Conservation (phyloP, 2,797 vertebrate genomes). For the Sardinella longiceps region DNA sequence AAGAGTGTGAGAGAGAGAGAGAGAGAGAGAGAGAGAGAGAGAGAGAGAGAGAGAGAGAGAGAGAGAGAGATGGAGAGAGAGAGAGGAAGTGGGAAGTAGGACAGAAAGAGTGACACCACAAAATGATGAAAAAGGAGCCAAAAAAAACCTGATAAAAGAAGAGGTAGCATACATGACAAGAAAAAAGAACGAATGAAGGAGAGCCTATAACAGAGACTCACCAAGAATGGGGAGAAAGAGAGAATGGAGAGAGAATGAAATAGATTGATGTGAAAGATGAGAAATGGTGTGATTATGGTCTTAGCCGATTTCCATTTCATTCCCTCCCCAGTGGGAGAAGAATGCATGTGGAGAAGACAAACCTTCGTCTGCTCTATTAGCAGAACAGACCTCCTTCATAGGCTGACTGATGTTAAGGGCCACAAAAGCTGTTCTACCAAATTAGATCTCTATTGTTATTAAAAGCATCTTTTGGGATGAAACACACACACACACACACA, state of each 20-base stretch:
- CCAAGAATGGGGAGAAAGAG: background rate
- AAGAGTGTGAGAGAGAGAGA: background rate
- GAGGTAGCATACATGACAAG: background rate
- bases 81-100: background rate
- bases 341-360: background rate
- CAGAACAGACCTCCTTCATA: background rate
- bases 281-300: background rate
- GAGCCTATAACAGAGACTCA: background rate
- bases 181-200: background rate
- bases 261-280: slow-evolving; percentile 9
- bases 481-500: background rate
- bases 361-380: background rate
- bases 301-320: slow-evolving; percentile 1
- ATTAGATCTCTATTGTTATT: background rate
- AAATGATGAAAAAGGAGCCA: background rate
- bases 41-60: background rate
- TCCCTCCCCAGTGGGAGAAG: background rate
- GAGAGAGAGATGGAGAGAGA: background rate
- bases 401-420: background rate
- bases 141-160: slow-evolving; percentile 2
- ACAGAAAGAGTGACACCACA: background rate
- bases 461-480: background rate
- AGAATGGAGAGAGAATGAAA: background rate
- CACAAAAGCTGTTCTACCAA: background rate
- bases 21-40: background rate